Evolutionary conservation across 2,797 vertebrate genomes (phyloP).

Genomic region (Pangasius sanitwongsei): DNA sequence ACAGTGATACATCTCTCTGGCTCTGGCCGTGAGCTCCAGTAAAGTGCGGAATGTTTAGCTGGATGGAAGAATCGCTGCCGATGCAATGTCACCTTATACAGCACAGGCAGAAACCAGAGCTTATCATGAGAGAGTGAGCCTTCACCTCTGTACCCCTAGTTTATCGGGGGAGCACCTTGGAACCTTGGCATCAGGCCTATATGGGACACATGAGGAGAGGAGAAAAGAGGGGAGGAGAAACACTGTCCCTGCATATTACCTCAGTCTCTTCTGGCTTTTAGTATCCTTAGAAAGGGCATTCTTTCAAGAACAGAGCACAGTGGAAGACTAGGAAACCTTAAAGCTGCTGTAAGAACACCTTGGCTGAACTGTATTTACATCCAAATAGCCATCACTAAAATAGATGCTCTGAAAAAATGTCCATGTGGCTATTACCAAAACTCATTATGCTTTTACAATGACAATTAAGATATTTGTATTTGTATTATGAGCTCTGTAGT

Average conservation of each 20-base stretch:
- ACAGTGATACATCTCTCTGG: conserved; percentile 39
- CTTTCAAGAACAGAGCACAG: background rate
- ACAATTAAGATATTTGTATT: background rate
- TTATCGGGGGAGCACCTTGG: conserved; percentile 52
- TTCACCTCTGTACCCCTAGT: conserved; percentile 54
- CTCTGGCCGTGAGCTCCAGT: conserved; percentile 39
- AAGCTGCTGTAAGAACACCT: background rate
- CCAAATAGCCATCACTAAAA: background rate
- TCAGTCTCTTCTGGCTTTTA: conserved; percentile 16
- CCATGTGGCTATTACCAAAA: background rate
- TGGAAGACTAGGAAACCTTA: background rate
- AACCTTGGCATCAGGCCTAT: conserved; percentile 30
- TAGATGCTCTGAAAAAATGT: background rate
- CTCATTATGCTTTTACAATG: background rate
- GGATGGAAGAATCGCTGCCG: conserved; percentile 57
- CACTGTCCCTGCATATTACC: background rate
- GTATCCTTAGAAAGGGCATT: conserved; percentile 4
- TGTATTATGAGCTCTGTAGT: background rate
- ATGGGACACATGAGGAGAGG: conserved; percentile 27
- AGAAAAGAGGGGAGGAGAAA: conserved; percentile 13
- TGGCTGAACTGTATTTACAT: background rate
- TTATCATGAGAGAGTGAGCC: conserved; percentile 56
- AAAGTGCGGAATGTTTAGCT: conserved; percentile 64
- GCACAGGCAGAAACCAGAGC: conserved; percentile 58
- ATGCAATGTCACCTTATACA: conserved; percentile 56